These are phyloP conservation scores for Apodemus speciosus DNA, from an alignment of 2,113 vertebrate genomes.

Conservation along the genomic window DNA sequence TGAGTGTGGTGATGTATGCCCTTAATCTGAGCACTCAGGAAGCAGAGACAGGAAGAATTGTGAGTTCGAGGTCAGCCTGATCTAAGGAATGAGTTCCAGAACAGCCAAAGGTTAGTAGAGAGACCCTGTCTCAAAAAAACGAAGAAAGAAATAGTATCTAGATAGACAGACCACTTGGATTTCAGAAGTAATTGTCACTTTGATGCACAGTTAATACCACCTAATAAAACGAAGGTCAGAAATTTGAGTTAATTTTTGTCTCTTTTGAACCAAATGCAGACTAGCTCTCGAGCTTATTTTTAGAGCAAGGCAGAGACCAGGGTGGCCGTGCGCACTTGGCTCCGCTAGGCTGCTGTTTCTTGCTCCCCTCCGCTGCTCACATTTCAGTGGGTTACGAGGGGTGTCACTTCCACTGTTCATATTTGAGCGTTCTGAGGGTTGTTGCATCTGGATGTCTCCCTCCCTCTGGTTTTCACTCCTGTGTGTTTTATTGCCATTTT, in stretches of 20 bases:
- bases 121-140: neutral
- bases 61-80: neutral
- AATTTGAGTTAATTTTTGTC: constrained; percentile 60
- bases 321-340: constrained; percentile 4
- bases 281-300: constrained; percentile 19
- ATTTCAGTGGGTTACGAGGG: constrained; percentile 9
- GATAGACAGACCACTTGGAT: constrained; percentile 25
- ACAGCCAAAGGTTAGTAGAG: neutral
- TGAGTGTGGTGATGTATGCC: neutral
- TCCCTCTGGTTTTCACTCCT: constrained; percentile 80
- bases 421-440: constrained; percentile 56
- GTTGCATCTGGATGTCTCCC: constrained; percentile 61
- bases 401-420: constrained; percentile 15
- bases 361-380: constrained; percentile 3
- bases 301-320: constrained; percentile 7
- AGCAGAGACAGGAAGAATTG: neutral
- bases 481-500: constrained; percentile 87
- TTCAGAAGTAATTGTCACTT: constrained; percentile 53
- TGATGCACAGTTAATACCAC: constrained; percentile 13
- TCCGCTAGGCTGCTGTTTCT: constrained; percentile 11
- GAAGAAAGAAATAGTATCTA: constrained; percentile 20
- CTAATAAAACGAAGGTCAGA: constrained; percentile 52
- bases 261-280: constrained; percentile 39
- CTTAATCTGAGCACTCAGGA: neutral
- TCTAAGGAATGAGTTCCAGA: neutral